Evolutionary conservation across 37 sponge, comb jelly and placozoan species (phyloP).

Genomic region (Aphrocallistes beatrix): DNA sequence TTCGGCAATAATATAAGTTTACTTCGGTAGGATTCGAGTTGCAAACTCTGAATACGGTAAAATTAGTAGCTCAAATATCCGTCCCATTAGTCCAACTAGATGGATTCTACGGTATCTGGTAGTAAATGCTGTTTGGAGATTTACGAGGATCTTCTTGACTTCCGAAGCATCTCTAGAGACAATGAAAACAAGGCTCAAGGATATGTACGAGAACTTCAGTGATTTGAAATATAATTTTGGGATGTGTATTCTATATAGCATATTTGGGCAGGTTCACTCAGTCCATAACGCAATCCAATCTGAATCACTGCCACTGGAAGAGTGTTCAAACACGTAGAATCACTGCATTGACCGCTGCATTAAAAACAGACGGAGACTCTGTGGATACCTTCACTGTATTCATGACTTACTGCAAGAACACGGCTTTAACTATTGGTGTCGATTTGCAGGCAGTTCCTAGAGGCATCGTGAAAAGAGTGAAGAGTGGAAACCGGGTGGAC

Average conservation of each 20-base stretch:
- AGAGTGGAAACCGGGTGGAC: not conserved
- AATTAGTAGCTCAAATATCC: no score
- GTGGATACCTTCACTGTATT: not conserved
- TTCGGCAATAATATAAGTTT: not conserved
- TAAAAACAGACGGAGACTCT: not conserved
- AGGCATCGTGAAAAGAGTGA: not conserved
- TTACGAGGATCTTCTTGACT: not conserved
- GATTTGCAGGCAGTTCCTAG: not conserved
- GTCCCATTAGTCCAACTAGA: not conserved
- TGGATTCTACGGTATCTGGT: not conserved
- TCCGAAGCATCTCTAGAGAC: not conserved
- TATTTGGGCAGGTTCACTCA: not conserved
- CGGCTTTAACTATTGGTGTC: not conserved
- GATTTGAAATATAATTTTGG: not conserved
- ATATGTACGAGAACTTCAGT: not conserved
- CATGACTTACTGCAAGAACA: not conserved
- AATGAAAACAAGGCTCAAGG: not conserved
- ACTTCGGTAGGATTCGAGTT: no score
- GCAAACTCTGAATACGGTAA: no score
- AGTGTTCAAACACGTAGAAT: not conserved
- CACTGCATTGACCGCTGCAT: not conserved
- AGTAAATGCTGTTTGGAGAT: not conserved
- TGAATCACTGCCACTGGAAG: not conserved
- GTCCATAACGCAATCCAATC: not conserved
- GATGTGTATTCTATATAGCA: not conserved